Evolutionary conservation across 2,113 vertebrate species (phyloP).

Genomic region (Arvicanthis niloticus): DNA sequence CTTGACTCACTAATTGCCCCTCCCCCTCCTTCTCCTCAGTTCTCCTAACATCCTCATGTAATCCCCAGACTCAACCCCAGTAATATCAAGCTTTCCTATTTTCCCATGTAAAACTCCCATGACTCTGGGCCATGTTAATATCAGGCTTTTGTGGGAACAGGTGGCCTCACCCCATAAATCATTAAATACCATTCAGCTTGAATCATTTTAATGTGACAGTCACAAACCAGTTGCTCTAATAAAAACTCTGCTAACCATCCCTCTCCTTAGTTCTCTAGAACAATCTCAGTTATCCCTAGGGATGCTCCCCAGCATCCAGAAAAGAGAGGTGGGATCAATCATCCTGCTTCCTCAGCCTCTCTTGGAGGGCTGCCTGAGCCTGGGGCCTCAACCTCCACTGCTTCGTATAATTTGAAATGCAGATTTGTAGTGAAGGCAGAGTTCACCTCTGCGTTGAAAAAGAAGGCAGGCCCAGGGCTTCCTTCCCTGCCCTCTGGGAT

Average conservation of each 20-base stretch:
- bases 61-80: constrained; percentile 69
- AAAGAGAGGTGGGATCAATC: constrained; percentile 31
- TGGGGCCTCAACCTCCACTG: neutral
- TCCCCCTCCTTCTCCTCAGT: constrained; percentile 77
- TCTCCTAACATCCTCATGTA: constrained; percentile 85
- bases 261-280: constrained; percentile 75
- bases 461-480: neutral
- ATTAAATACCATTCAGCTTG: constrained; percentile 84
- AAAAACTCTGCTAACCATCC: constrained; percentile 79
- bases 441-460: neutral
- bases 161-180: constrained; percentile 81
- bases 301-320: constrained; percentile 20
- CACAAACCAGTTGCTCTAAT: constrained; percentile 75
- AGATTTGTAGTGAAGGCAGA: constrained; percentile 24
- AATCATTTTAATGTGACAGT: constrained; percentile 81
- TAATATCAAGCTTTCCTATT: constrained; percentile 79
- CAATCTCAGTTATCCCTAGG: constrained; percentile 66
- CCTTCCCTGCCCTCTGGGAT: neutral
- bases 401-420: neutral
- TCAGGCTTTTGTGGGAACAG: constrained; percentile 74
- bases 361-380: neutral
- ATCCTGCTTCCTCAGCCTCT: neutral
- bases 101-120: constrained; percentile 76
- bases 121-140: constrained; percentile 74
- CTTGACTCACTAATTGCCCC: constrained; percentile 84